Evolutionary conservation across 2,113 vertebrate genomes (phyloP).

Genomic region (Pachypanchax playfairii): DNA sequence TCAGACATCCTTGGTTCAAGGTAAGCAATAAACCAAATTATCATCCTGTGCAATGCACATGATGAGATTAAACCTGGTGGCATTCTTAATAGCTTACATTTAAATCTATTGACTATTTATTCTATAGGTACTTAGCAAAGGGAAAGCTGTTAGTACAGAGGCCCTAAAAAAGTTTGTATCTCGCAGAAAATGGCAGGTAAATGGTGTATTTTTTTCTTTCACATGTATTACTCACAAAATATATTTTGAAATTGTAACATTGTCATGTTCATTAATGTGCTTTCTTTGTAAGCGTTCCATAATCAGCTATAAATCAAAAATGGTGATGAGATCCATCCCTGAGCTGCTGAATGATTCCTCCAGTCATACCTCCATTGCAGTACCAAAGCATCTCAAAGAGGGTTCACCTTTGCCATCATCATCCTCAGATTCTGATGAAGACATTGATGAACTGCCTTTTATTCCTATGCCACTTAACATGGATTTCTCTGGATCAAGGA

Average conservation of each 20-base stretch:
- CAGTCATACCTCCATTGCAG: slow-evolving; percentile 90
- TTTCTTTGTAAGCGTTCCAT: slow-evolving; percentile 87
- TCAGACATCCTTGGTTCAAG: slow-evolving; percentile 97
- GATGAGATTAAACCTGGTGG: neutral
- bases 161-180: slow-evolving; percentile 93
- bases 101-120: slow-evolving; percentile 12
- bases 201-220: slow-evolving; percentile 15
- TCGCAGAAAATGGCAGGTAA: slow-evolving; percentile 96
- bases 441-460: slow-evolving; percentile 91
- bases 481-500: slow-evolving; percentile 91
- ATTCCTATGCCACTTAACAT: slow-evolving; percentile 92
- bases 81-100: neutral
- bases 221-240: neutral
- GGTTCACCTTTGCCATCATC: slow-evolving; percentile 87
- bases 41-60: neutral
- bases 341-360: slow-evolving; percentile 90
- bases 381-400: slow-evolving; percentile 88
- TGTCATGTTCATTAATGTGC: too few species aligned
- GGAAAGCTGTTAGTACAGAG: slow-evolving; percentile 89
- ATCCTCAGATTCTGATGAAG: slow-evolving; percentile 94
- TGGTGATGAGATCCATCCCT: slow-evolving; percentile 93
- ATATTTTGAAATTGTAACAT: neutral
- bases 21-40: slow-evolving; percentile 65
- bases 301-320: slow-evolving; percentile 97
- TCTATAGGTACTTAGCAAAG: slow-evolving; percentile 87